phyloP scores from a whole-genome alignment of 2,888 invertebrate species.

The Sylvicola cinctus region DNA sequence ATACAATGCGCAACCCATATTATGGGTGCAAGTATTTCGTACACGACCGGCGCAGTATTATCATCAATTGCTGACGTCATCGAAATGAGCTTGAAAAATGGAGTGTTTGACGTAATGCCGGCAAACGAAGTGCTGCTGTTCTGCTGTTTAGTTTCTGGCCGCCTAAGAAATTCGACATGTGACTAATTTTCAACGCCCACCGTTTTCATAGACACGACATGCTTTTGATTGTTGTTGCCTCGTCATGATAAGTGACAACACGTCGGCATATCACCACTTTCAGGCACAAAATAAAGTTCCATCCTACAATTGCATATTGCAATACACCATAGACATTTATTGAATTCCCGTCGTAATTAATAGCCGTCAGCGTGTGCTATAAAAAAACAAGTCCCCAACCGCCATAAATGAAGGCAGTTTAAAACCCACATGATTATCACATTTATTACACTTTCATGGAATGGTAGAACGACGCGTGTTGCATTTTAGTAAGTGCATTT shows the following conservation, averaged over 20 bases:
- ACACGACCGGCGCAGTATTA: not conserved
- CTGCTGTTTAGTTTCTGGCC: not conserved
- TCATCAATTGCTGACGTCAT: too few species aligned
- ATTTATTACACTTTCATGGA: too few species aligned
- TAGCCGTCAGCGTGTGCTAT: too few species aligned
- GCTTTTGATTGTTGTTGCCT: not conserved
- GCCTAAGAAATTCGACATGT: constrained; percentile 13
- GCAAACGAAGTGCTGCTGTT: too few species aligned
- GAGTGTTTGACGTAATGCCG: not conserved
- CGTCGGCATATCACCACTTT: too few species aligned
- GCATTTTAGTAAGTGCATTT: too few species aligned
- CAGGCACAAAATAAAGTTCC: too few species aligned
- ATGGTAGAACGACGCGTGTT: too few species aligned
- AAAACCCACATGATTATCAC: too few species aligned
- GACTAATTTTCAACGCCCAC: constrained; percentile 24
- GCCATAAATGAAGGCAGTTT: not conserved
- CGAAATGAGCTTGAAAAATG: not conserved
- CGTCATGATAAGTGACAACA: not conserved
- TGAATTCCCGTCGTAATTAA: too few species aligned
- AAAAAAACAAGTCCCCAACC: not conserved
- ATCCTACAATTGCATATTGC: too few species aligned
- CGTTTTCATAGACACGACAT: constrained; percentile 4
- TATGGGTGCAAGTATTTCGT: not conserved
- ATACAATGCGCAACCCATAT: not conserved
- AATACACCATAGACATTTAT: too few species aligned